Evolutionary conservation across 2,888 invertebrate species (phyloP).

Genomic region (Eurytoma californica): DNA sequence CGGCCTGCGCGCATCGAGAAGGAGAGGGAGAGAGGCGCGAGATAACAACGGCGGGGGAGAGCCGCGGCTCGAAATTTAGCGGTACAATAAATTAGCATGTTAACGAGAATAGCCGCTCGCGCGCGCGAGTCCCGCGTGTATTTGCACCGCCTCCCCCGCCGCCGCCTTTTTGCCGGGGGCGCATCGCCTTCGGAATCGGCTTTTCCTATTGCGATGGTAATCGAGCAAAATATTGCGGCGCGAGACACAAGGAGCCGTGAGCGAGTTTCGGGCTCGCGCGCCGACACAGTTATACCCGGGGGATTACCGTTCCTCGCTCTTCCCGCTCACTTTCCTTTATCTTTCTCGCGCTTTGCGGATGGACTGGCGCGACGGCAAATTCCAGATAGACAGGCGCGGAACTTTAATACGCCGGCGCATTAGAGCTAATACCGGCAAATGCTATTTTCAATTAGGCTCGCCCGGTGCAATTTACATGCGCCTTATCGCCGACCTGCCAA

Average conservation of each 20-base stretch:
- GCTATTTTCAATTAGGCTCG: slow-evolving; percentile 44
- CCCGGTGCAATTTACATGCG: too few relatives aligned
- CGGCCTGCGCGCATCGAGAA: slow-evolving; percentile 49
- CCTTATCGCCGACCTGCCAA: background rate
- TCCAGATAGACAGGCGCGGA: background rate
- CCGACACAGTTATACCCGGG: slow-evolving; percentile 63
- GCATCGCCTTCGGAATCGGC: slow-evolving; percentile 56
- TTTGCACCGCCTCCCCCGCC: slow-evolving; percentile 44
- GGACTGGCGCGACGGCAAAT: slow-evolving; percentile 30
- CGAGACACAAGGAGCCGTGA: slow-evolving; percentile 38
- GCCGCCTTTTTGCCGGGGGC: slow-evolving; percentile 31
- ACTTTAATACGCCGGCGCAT: background rate
- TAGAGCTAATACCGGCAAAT: slow-evolving; percentile 40
- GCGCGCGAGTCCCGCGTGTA: slow-evolving; percentile 46
- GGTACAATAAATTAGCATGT: slow-evolving; percentile 73
- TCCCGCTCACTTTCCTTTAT: slow-evolving; percentile 40
- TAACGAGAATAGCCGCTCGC: slow-evolving; percentile 66
- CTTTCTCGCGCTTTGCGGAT: slow-evolving; percentile 47
- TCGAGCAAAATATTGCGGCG: slow-evolving; percentile 73
- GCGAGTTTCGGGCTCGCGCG: slow-evolving; percentile 68
- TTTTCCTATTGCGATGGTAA: slow-evolving; percentile 70
- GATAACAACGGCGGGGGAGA: background rate
- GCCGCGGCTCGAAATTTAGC: slow-evolving; percentile 66
- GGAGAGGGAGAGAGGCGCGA: slow-evolving; percentile 20
- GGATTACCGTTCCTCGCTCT: slow-evolving; percentile 64